Evolutionary conservation across 2,797 vertebrate species (phyloP), one percentile per base, ranked within the genome.

Genomic region (Hippoglossus hippoglossus): DNA sequence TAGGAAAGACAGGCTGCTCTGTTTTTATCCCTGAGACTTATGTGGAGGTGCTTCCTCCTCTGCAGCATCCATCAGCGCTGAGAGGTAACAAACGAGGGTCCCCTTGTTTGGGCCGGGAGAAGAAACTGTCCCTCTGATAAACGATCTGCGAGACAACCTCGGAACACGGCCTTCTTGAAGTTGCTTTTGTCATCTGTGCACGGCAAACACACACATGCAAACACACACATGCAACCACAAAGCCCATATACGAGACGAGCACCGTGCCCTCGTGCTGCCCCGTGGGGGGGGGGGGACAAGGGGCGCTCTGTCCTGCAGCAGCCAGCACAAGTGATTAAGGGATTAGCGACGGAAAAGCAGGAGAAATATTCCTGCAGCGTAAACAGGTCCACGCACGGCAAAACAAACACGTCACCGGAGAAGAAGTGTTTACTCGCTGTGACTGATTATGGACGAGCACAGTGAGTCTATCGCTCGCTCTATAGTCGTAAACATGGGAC

Each of bases 321-420:
- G 36, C 64, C 69, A 49, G 47, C 69, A 64, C 56, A 65, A 70
- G 79, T 67, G 73, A 90, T 90, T 81, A 86, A 85, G 63, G 79
- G 80, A 90, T 90, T 83, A 87, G 63, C 50, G 15, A 22, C 19
- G 68, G 68, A 75, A 84, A 83, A 66, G 64, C 47, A 70, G 64
- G 77, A 61, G 41, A 74, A 81, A 69, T 79, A 80, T 81, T 86
- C 65, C 72, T 54, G 66, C 36, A 52, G 55, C 47, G 60, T 81
- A 83, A 90, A 90, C 78, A 86, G 71, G 75, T 75, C 63, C 46
- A 7, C 64, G 81, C 36, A 13, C 36, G 36, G 82, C 75, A 73
- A 82, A 80, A 81, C 69, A 80, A 88, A 86, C 79, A 81, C 73
- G 77, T 84, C 75, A 75, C 64, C 66, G 54, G 55, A 51, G 41